These are phyloP conservation scores for Embiotoca jacksoni DNA, from an alignment of 2,113 vertebrate genomes.

Conservation along the genomic window DNA sequence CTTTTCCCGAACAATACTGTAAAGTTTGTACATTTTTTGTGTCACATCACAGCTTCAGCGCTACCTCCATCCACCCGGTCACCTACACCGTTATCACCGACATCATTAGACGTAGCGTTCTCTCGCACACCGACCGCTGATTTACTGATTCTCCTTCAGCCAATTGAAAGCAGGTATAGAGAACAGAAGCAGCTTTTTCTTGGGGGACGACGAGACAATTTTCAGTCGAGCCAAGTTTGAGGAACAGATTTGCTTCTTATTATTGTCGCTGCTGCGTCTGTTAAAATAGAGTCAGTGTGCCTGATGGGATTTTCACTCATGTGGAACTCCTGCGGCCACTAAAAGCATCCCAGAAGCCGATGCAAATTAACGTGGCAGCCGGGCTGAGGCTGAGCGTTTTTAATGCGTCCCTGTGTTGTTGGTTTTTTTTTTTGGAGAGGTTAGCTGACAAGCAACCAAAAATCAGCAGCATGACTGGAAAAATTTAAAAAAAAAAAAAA, in stretches of 20 bases:
- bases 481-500: not conserved
- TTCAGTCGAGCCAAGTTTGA: not conserved
- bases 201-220: not conserved
- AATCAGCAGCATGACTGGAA: conserved; percentile 18
- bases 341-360: conserved; percentile 12
- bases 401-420: not conserved
- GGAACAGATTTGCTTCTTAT: not conserved
- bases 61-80: conserved; percentile 9
- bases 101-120: conserved; percentile 24
- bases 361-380: conserved; percentile 16
- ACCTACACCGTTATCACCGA: conserved; percentile 27
- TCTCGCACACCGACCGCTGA: conserved; percentile 20
- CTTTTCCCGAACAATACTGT: too few species aligned
- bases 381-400: not conserved
- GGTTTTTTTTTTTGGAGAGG: not conserved
- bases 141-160: conserved; percentile 13
- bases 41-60: conserved; percentile 2
- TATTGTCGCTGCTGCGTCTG: not conserved
- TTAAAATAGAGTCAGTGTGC: not conserved
- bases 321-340: conserved; percentile 23
- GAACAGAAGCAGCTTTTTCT: not conserved
- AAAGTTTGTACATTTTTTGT: too few species aligned
- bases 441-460: conserved; percentile 14
- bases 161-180: not conserved
- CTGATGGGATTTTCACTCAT: conserved; percentile 27